Evolutionary conservation across 2,888 invertebrate genomes (phyloP).

Genomic region (Idaea straminata): DNA sequence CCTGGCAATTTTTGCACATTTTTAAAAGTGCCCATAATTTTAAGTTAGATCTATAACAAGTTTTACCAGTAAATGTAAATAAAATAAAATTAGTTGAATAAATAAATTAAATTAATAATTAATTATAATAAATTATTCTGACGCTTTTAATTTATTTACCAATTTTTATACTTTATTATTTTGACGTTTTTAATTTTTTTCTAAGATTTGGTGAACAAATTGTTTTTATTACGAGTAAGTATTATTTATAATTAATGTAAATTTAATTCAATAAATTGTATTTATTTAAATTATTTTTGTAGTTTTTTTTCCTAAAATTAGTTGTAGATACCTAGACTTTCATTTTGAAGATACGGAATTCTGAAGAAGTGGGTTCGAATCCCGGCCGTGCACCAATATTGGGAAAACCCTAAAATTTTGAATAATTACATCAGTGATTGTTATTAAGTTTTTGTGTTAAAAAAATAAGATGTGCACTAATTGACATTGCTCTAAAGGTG

Average conservation of each 20-base stretch:
- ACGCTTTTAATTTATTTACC: conserved; percentile 56
- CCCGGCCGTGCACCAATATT: no score
- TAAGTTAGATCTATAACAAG: conserved; percentile 21
- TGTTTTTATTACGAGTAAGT: conserved; percentile 37
- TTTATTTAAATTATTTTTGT: conserved; percentile 62
- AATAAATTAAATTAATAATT: conserved; percentile 39
- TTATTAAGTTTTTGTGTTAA: no score
- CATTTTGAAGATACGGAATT: no score
- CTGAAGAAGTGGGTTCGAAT: no score
- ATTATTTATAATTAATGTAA: conserved; percentile 62
- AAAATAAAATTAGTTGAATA: conserved; percentile 31
- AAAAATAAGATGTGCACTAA: no score
- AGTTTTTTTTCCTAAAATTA: conserved; percentile 36
- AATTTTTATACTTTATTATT: conserved; percentile 26
- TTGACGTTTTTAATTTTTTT: conserved; percentile 27
- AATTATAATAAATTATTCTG: conserved; percentile 44
- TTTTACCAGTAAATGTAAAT: conserved; percentile 52
- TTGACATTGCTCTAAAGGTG: no score
- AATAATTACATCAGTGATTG: no score
- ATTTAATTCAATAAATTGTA: conserved; percentile 68
- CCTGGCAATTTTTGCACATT: background rate
- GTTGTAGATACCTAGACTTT: conserved; percentile 13
- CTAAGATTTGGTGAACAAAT: conserved; percentile 25
- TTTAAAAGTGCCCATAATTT: background rate
- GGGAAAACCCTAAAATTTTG: no score